Conservation (phyloP, 2,797 vertebrate genomes). For the Linurgus olivaceus region DNA sequence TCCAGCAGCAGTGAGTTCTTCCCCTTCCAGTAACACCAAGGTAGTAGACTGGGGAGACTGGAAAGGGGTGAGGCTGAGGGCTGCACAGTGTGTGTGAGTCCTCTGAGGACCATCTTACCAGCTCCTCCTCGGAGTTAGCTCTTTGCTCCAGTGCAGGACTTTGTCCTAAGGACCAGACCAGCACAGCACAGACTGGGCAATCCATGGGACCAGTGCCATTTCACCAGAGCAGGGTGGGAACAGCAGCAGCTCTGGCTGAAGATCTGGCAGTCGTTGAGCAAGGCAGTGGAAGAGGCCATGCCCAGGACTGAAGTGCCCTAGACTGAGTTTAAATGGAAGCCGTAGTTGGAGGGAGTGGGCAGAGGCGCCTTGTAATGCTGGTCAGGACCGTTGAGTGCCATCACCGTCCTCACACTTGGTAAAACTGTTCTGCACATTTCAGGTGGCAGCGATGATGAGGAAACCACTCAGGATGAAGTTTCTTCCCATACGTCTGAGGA, state of each 20-base stretch:
- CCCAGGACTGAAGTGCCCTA: neutral
- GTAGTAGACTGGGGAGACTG: constrained; percentile 58
- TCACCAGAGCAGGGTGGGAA: neutral
- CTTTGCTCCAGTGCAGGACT: neutral
- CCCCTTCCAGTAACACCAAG: constrained; percentile 65
- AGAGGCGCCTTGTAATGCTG: neutral
- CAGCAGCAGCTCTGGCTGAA: neutral
- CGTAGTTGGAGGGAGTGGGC: neutral
- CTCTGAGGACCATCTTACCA: neutral
- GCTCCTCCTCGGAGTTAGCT: neutral
- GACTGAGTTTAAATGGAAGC: neutral
- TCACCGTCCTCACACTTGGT: neutral
- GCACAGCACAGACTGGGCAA: neutral
- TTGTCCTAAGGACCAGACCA: neutral
- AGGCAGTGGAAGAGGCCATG: neutral
- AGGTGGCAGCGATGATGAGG: constrained; percentile 82
- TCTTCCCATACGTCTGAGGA: constrained; percentile 81
- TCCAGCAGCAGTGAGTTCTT: constrained; percentile 82
- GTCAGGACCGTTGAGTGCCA: neutral
- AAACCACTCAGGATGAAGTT: constrained; percentile 80
- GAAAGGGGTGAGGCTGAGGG: neutral
- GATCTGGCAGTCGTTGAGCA: neutral
- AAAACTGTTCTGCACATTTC: constrained; percentile 52
- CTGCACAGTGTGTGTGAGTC: neutral
- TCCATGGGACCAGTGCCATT: neutral